These are phyloP conservation scores for Argopecten irradians DNA, from an alignment of 1,140 invertebrate genomes.

Conservation along the genomic window DNA sequence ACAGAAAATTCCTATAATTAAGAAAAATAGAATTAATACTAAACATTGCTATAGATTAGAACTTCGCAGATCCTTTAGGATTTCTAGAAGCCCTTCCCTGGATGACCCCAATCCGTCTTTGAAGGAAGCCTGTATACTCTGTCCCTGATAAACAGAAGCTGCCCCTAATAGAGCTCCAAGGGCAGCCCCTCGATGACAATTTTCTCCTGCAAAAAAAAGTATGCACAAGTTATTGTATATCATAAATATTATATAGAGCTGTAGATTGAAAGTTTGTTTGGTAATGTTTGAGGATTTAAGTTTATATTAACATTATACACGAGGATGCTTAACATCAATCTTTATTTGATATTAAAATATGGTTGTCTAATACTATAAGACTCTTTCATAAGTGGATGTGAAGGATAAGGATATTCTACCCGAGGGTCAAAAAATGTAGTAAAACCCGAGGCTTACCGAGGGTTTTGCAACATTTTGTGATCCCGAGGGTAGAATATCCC, in stretches of 20 bases:
- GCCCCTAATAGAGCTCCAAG: slow-evolving; percentile 70
- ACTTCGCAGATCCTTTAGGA: slow-evolving; percentile 27
- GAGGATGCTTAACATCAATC: too few relatives aligned
- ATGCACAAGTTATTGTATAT: background rate
- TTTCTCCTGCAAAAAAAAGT: slow-evolving; percentile 63
- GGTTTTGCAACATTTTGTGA: too few relatives aligned
- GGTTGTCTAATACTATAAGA: too few relatives aligned
- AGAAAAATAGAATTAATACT: too few relatives aligned
- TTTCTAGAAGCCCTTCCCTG: slow-evolving; percentile 23
- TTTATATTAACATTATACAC: too few relatives aligned
- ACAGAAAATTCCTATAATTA: too few relatives aligned
- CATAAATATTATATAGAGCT: background rate
- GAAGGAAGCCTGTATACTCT: slow-evolving; percentile 38
- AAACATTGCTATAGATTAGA: background rate
- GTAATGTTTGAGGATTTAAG: background rate
- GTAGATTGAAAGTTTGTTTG: background rate
- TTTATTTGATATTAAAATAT: too few relatives aligned
- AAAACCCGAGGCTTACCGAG: too few relatives aligned
- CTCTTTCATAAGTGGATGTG: too few relatives aligned
- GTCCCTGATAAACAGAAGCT: slow-evolving; percentile 43
- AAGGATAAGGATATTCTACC: too few relatives aligned
- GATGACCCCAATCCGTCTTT: slow-evolving; percentile 48
- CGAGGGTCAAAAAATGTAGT: too few relatives aligned
- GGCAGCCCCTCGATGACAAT: slow-evolving; percentile 70
- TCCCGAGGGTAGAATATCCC: too few relatives aligned